A percentile compares a stretch with the other conserved stretches of the same genome.
Evolutionary conservation across 2,113 vertebrate species (phyloP).

Genomic region (Ivindomyrus marchei): DNA sequence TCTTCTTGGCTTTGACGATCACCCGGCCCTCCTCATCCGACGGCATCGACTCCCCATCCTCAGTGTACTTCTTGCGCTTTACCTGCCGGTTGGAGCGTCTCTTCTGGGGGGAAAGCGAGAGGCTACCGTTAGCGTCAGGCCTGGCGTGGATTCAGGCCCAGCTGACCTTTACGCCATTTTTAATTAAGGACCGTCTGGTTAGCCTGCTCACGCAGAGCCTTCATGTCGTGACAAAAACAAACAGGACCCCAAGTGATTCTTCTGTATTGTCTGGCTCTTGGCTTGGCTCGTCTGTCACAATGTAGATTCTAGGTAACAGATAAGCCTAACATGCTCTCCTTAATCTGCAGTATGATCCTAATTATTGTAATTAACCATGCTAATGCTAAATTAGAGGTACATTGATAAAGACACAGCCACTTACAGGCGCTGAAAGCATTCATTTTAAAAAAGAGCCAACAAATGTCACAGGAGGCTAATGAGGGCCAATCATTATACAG

Average conservation of each 20-base stretch:
- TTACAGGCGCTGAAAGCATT: neutral
- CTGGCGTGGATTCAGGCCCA: neutral
- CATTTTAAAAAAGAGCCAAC: neutral
- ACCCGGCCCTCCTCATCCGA: conserved; percentile 87
- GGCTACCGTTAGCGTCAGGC: neutral
- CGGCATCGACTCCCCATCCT: conserved; percentile 82
- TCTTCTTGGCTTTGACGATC: conserved; percentile 81
- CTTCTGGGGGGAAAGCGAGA: conserved; percentile 61
- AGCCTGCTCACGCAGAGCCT: neutral
- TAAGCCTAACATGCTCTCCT: neutral
- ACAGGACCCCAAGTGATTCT: neutral
- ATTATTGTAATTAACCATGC: neutral
- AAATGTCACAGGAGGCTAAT: neutral
- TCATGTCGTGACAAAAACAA: neutral
- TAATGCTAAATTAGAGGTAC: neutral
- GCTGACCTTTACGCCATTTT: neutral
- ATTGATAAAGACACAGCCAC: neutral
- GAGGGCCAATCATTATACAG: neutral
- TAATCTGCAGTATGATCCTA: neutral
- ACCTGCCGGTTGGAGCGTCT: conserved; percentile 94
- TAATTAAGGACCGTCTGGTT: neutral
- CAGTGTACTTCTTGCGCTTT: conserved; percentile 91
- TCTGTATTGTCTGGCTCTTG: neutral
- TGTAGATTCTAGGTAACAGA: neutral
- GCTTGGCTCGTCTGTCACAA: neutral